phyloP scores from a whole-genome alignment of 2,797 vertebrate species.

The Cossypha caffra region DNA sequence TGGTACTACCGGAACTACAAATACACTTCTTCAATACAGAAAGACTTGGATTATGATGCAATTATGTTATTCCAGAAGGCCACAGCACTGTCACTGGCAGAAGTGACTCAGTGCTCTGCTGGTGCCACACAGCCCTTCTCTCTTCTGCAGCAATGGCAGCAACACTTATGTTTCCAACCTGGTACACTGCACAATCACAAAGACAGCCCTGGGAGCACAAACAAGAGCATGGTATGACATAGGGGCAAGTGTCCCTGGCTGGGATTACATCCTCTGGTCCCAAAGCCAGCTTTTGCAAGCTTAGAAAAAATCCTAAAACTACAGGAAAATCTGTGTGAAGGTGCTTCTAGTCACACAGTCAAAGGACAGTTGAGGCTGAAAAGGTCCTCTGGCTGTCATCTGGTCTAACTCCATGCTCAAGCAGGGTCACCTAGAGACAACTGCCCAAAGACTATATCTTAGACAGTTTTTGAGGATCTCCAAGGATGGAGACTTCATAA shows the following conservation, averaged over 20 bases:
- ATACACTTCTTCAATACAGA: background rate
- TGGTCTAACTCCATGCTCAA: background rate
- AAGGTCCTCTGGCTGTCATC: background rate
- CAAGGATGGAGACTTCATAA: background rate
- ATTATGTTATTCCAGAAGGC: background rate
- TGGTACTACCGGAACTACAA: background rate
- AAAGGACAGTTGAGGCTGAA: background rate
- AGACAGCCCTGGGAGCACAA: background rate
- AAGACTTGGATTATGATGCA: background rate
- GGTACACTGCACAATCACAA: background rate
- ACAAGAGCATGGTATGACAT: rapidly evolving
- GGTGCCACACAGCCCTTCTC: background rate
- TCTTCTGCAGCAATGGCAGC: background rate
- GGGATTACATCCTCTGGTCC: background rate
- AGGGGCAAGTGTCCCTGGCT: background rate
- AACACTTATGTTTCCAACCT: background rate
- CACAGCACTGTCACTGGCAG: background rate
- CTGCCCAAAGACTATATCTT: rapidly evolving
- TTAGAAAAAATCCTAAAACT: background rate
- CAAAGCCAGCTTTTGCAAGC: background rate
- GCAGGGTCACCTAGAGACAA: background rate
- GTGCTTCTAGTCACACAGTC: background rate
- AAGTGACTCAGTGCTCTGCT: background rate
- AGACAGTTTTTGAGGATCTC: background rate
- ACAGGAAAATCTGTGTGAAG: rapidly evolving